A percentile compares a stretch with the other conserved stretches of the same genome.
These are phyloP conservation scores for Piliocolobus tephrosceles DNA, from an alignment of 2,113 vertebrate genomes.

Conservation along the genomic window DNA sequence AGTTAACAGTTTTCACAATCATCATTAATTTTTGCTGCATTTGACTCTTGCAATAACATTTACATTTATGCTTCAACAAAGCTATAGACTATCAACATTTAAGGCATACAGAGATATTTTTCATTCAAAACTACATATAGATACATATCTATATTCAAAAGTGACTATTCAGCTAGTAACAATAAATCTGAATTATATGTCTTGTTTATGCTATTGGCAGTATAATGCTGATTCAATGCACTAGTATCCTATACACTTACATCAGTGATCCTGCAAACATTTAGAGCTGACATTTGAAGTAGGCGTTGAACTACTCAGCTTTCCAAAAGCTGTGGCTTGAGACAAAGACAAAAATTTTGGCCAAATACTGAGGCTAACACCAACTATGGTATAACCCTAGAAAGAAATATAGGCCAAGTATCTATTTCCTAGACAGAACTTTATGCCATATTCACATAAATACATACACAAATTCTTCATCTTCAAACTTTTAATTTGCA, in stretches of 20 bases:
- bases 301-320: not conserved
- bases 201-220: not conserved
- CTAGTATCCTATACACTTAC: not conserved
- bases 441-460: not conserved
- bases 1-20: not conserved
- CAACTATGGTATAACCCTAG: not conserved
- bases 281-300: not conserved
- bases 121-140: not conserved
- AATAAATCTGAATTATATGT: not conserved
- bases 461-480: not conserved
- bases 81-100: not conserved
- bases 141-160: not conserved
- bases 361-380: not conserved
- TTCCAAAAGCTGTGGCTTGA: not conserved
- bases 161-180: not conserved
- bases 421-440: not conserved
- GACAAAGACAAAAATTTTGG: not conserved
- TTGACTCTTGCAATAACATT: not conserved
- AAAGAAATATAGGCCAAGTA: not conserved
- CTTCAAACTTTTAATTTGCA: not conserved
- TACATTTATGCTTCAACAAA: not conserved
- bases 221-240: not conserved
- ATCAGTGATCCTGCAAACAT: not conserved
- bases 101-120: not conserved
- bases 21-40: not conserved